Evolutionary conservation across 2,797 vertebrate species (phyloP), one percentile per base, ranked within the genome.

Genomic region (Scolopax rusticola): DNA sequence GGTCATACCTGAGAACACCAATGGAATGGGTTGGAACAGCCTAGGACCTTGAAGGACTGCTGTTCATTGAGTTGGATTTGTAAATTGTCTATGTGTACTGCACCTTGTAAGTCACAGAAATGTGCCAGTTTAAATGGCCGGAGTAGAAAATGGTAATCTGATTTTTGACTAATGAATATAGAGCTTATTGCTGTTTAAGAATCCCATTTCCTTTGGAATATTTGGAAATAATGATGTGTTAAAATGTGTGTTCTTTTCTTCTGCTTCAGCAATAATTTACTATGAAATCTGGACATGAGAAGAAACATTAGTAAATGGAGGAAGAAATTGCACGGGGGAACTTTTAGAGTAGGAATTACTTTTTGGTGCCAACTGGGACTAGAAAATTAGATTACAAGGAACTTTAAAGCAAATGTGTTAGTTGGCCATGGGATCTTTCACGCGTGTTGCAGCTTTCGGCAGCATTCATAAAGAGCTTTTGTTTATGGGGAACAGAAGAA

Each of bases 61-160:
- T 76, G 40, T 67, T 61, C 13, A 4, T 41, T 32, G 73, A 32
- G 6, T 25, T 61, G 24, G 15, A 28, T 61, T 60, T 54, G 53
- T 32, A 56, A 59, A 5, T 50, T 45, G 12, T 32, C 8, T 43
- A 5, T 2, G 1, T 33, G 21, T 28, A 5, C 63, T 89, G 23
- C 14, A 15, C 36, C 16, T 74, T 77, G 11, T 32, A 67, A 75
- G 28, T 61, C 41, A 17, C 0, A 0, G 21, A 20, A 33, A 53
- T 54, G 8, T 13, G 2, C 32, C 28, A 15, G 32, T 60, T 61
- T 38, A 57, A 73, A 51, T 50, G 19, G 33, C 15, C 41, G 28
- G 30, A 57, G 50, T 8, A 63, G 51, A 75, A 74, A 71, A 76
- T 30, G 24, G 11, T 28, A 27, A 14, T 51, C n/a, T 64, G 41